phyloP scores from a whole-genome alignment of 30 jellyfish, hydroid and myxozoan species.

The Aurelia aurita complex sp. Pacific region DNA sequence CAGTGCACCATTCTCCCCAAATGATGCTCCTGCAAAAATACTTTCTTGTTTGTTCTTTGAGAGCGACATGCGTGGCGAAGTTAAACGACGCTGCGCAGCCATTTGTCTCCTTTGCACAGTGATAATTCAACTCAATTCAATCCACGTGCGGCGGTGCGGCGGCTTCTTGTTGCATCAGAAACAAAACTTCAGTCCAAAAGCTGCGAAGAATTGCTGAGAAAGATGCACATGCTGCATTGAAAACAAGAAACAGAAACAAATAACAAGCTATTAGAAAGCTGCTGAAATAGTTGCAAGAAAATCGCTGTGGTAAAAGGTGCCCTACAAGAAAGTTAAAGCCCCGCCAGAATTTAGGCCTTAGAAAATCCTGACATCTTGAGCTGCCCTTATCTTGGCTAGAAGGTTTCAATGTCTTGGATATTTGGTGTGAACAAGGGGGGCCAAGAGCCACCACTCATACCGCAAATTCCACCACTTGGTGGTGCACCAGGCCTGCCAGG shows the following conservation, averaged over 20 bases:
- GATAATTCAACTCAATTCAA: conserved; percentile 36
- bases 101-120: too few relatives aligned
- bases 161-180: conserved; percentile 12
- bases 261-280: not conserved
- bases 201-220: not conserved
- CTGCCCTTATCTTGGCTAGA: not conserved
- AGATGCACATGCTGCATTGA: not conserved
- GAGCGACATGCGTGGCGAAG: too few relatives aligned
- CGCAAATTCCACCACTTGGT: conserved; percentile 61
- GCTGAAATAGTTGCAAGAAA: not conserved
- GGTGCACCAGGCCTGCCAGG: conserved; percentile 5
- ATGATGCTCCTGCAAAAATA: too few relatives aligned
- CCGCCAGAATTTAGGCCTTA: not conserved
- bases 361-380: too few relatives aligned
- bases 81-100: too few relatives aligned
- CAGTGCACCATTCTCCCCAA: too few relatives aligned
- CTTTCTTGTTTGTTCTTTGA: too few relatives aligned
- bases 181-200: not conserved
- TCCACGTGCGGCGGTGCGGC: conserved; percentile 51
- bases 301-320: not conserved
- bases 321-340: not conserved
- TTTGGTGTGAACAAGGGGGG: conserved; percentile 94
- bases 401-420: conserved; percentile 83
- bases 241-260: too few relatives aligned
- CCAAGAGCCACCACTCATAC: conserved; percentile 61